These are phyloP conservation scores for Pandemis heparana DNA, from an alignment of 2,888 invertebrate species.

Conservation along the genomic window DNA sequence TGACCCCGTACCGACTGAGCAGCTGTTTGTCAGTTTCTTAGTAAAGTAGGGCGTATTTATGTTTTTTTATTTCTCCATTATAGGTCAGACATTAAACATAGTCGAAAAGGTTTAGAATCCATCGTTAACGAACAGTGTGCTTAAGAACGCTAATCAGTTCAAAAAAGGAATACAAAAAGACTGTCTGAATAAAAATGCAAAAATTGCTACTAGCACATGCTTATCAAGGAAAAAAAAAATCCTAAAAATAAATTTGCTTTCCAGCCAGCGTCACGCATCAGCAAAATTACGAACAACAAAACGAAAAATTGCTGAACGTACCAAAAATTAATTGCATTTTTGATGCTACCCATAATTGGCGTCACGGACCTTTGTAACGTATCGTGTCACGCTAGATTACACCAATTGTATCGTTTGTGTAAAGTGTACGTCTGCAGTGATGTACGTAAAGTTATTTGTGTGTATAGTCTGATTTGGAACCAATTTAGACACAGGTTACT, in stretches of 20 bases:
- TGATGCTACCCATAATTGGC: constrained; percentile 29
- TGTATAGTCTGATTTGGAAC: background rate
- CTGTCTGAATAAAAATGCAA: no score
- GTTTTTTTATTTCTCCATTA: no score
- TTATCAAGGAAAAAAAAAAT: background rate
- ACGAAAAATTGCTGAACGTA: background rate
- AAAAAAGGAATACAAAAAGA: no score
- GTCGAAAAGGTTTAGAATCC: no score
- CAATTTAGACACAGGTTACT: background rate
- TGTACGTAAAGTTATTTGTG: background rate
- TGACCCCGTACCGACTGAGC: no score
- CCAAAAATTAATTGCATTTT: constrained; percentile 34
- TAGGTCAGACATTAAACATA: no score
- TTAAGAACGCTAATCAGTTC: no score
- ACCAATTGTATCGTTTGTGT: constrained; percentile 63
- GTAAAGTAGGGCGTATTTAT: no score
- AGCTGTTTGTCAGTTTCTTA: no score
- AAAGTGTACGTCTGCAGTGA: constrained; percentile 26
- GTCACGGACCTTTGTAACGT: constrained; percentile 60
- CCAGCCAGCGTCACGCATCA: background rate
- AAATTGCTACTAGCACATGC: no score
- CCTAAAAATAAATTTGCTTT: background rate
- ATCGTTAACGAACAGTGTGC: no score
- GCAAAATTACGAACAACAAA: background rate
- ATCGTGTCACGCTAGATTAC: constrained; percentile 66